Percentiles rank a stretch among this genome's conserved stretches.
Evolutionary conservation across 2,888 invertebrate genomes (phyloP).

Genomic region (Drosophila meridiana): DNA sequence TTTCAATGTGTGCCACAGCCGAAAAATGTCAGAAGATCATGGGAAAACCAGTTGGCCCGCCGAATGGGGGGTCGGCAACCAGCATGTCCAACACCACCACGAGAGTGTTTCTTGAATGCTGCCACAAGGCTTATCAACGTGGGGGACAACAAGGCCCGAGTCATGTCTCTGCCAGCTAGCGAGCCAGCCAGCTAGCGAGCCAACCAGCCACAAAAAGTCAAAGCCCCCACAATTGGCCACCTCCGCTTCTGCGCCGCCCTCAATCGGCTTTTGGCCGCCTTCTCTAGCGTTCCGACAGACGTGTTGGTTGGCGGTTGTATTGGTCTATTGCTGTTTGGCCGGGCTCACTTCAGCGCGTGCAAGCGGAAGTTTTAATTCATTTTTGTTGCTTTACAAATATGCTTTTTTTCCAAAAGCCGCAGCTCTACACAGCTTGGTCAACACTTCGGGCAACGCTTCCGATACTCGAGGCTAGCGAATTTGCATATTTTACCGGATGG

Average conservation of each 20-base stretch:
- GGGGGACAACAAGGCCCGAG: conserved; percentile 57
- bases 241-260: conserved; percentile 20
- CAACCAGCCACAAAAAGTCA: conserved; percentile 37
- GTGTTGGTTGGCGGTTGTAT: conserved; percentile 9
- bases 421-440: conserved; percentile 52
- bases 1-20: conserved; percentile 44
- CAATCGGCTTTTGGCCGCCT: conserved; percentile 31
- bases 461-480: conserved; percentile 42
- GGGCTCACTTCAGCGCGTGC: conserved; percentile 32
- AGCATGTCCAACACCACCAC: conserved; percentile 72
- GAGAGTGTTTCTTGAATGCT: conserved; percentile 65
- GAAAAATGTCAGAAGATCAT: conserved; percentile 49
- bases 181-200: conserved; percentile 24
- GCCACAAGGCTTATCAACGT: conserved; percentile 76
- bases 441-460: conserved; percentile 64
- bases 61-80: conserved; percentile 10
- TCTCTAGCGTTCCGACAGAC: conserved; percentile 8
- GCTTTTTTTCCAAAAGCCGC: conserved; percentile 22
- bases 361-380: conserved; percentile 78
- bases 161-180: conserved; percentile 37
- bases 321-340: conserved; percentile 15
- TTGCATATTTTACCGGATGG: conserved; percentile 61
- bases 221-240: conserved; percentile 51
- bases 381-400: conserved; percentile 65
- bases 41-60: conserved; percentile 33